phyloP scores from a whole-genome alignment of 1,140 invertebrate genomes.

The Trichogramma pretiosum region DNA sequence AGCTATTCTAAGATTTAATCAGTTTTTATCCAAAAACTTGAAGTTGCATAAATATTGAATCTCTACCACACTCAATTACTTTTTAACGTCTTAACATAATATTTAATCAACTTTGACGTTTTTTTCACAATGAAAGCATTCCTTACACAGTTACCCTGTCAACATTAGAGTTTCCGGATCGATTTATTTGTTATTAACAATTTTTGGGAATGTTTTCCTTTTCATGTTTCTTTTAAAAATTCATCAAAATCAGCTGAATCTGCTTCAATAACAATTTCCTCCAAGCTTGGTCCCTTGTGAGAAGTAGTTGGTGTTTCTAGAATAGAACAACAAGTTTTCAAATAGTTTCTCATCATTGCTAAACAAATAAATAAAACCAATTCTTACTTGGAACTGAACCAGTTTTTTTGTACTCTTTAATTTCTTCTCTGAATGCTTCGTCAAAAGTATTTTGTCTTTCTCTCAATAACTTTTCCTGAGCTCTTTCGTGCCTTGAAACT shows the following conservation, averaged over 20 bases:
- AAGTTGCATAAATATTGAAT: too few relatives aligned
- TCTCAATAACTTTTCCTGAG: conserved; percentile 48
- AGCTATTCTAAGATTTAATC: too few relatives aligned
- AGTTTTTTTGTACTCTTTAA: conserved; percentile 54
- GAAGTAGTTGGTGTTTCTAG: conserved; percentile 30
- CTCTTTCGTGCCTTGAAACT: conserved; percentile 48
- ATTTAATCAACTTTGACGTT: too few relatives aligned
- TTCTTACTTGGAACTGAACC: conserved; percentile 53
- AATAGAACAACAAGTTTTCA: conserved; percentile 15
- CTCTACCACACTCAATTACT: too few relatives aligned
- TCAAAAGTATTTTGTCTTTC: conserved; percentile 60
- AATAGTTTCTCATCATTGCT: too few relatives aligned
- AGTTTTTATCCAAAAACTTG: too few relatives aligned
- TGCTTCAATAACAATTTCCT: conserved; percentile 48
- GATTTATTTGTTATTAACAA: too few relatives aligned
- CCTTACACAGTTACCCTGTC: too few relatives aligned
- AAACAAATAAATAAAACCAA: conserved; percentile 16
- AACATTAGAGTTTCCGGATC: too few relatives aligned
- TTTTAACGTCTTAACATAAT: too few relatives aligned
- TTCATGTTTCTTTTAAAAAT: conserved; percentile 49
- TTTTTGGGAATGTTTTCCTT: too few relatives aligned
- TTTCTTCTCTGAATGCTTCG: conserved; percentile 59
- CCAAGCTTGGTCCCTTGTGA: conserved; percentile 39
- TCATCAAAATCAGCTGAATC: conserved; percentile 48
- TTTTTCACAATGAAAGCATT: too few relatives aligned